Evolutionary conservation across 2,113 vertebrate species (phyloP), one percentile per base, ranked within the genome.

Genomic region (Sorex araneus): DNA sequence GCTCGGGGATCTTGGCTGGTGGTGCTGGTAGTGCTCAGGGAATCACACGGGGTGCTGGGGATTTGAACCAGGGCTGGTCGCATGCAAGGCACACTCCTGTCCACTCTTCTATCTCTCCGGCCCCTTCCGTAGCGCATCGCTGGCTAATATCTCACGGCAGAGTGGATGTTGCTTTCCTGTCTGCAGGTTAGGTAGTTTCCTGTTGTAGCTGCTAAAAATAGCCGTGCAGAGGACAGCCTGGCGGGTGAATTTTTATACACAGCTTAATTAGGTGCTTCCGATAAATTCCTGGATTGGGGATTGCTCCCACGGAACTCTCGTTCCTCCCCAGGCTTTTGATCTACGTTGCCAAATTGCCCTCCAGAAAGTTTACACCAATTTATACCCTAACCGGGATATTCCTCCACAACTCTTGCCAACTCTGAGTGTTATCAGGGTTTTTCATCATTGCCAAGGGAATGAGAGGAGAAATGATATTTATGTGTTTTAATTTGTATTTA

Each of bases 401-500:
- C 16, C 50, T 12, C 60, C 30, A 27, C 57, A 1, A 23, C 36
- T 28, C 77, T 76, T 30, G 71, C 67, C 25, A 60, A 11, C 69
- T 30, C 66, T 64, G 34, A 91, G 21, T 28, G 40, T 10, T 36
- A 50, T 25, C 8, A 23, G 8, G 43, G 82, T 60, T 71, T 91
- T 84, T 64, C 43, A 76, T 47, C 64, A 94, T 92, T 60, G 63
- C 74, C 69, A 84, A 11, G 15, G 89, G 84, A 89, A 54, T 57
- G 78, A n/a, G n/a, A 84, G 77, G 34, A 76, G 40, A 90, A 57
- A 40, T 50, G 28, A 50, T 94, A 64, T 36, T 77, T 71, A 34
- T 43, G 84, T 94, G 16, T 77, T 88, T 90, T 94, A 19, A 34
- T 91, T 92, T 82, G 21, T 70, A 64, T 91, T 74, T 94, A 73